A percentile compares a stretch with the other conserved stretches of the same genome.
Evolutionary conservation across 2,113 vertebrate species (phyloP).

Genomic region (Elanoides forficatus): DNA sequence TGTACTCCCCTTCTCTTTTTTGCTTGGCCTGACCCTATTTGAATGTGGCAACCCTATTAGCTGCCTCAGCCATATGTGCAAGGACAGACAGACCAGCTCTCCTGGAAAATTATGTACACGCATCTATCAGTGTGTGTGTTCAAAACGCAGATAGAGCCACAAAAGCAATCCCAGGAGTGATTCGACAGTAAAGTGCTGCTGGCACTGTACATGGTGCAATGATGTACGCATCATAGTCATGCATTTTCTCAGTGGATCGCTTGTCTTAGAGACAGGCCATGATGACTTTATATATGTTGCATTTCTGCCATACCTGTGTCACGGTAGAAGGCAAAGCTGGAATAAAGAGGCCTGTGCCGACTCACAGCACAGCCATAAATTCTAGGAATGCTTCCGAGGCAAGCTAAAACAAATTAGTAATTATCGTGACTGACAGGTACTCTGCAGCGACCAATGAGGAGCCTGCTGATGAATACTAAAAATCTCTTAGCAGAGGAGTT

Average conservation of each 20-base stretch:
- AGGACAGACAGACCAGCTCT: neutral
- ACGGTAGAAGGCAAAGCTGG: neutral
- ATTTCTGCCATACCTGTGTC: neutral
- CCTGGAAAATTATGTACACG: neutral
- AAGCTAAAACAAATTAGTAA: constrained; percentile 60
- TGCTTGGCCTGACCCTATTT: neutral
- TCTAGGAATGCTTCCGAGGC: constrained; percentile 48
- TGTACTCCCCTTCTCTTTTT: neutral
- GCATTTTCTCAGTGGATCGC: neutral
- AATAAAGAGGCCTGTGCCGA: neutral
- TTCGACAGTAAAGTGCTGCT: neutral
- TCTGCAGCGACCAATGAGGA: constrained; percentile 6
- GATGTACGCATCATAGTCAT: rapidly evolving
- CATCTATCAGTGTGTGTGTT: neutral
- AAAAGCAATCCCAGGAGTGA: neutral
- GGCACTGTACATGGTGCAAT: rapidly evolving
- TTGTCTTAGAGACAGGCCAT: neutral
- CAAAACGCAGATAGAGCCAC: neutral
- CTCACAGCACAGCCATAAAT: constrained; percentile 21
- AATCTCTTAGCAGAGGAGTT: constrained; percentile 53
- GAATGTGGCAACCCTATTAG: neutral
- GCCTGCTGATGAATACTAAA: constrained; percentile 23
- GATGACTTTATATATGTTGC: neutral
- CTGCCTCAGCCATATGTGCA: neutral
- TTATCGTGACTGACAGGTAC: constrained; percentile 55